Evolutionary conservation across 2,797 vertebrate species (phyloP).

Genomic region (Taeniopygia guttata): DNA sequence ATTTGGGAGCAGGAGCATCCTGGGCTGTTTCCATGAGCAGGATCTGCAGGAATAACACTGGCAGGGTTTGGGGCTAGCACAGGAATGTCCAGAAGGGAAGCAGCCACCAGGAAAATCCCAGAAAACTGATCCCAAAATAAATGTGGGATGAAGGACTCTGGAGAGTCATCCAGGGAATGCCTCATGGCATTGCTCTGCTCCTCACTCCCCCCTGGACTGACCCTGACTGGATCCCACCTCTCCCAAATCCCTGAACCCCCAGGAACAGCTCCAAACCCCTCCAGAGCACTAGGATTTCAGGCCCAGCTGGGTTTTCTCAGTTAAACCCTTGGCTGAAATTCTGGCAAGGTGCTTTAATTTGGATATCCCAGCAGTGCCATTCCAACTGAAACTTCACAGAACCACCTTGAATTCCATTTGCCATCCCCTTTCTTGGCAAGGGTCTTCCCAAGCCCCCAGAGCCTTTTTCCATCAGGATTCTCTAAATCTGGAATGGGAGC

Average conservation of each 20-base stretch:
- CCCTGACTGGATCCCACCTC: background rate
- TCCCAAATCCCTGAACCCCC: background rate
- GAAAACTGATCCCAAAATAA: background rate
- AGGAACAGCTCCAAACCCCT: background rate
- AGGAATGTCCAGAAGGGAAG: background rate
- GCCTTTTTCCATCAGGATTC: background rate
- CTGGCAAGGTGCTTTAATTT: background rate
- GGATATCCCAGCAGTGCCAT: background rate
- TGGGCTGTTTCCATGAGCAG: background rate
- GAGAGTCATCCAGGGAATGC: background rate
- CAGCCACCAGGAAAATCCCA: background rate
- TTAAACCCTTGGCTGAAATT: background rate
- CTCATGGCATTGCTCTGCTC: background rate
- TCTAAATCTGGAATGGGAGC: background rate
- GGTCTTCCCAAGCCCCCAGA: background rate
- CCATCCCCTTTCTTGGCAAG: background rate
- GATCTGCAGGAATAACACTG: background rate
- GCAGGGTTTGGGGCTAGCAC: background rate
- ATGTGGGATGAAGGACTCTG: background rate
- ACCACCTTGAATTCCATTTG: background rate
- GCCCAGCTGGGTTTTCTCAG: background rate
- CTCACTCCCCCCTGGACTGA: background rate
- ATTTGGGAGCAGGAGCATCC: rapidly evolving
- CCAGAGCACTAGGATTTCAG: background rate
- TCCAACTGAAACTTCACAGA: background rate